These are phyloP conservation scores for Cotesia congregata DNA, from an alignment of 2,888 invertebrate genomes.

Conservation along the genomic window DNA sequence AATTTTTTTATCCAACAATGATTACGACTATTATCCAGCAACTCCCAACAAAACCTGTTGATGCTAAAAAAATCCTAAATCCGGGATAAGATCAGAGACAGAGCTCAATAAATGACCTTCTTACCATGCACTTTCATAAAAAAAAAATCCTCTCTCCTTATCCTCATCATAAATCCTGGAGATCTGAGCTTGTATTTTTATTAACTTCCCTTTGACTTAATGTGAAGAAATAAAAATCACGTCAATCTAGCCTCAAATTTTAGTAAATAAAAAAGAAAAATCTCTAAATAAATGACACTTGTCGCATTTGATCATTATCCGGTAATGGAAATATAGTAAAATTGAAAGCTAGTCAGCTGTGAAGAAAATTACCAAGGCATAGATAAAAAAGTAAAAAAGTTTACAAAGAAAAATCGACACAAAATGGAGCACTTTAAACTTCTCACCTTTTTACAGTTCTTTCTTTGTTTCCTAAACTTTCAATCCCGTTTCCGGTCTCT, in stretches of 20 bases:
- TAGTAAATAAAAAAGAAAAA: not conserved
- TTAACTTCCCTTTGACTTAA: not conserved
- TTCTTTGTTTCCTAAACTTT: not conserved
- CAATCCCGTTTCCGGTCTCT: constrained; percentile 13
- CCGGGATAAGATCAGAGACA: not conserved
- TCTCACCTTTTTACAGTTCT: not conserved
- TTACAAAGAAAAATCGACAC: not conserved
- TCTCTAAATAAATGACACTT: not conserved
- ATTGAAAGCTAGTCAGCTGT: constrained; percentile 1
- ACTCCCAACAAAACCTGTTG: not conserved
- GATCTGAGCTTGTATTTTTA: not conserved
- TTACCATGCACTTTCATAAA: not conserved
- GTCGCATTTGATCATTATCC: not conserved
- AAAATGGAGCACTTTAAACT: constrained; percentile 1
- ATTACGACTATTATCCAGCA: not conserved
- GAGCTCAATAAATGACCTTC: not conserved
- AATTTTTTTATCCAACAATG: not conserved
- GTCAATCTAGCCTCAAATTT: not conserved
- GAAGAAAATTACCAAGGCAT: not conserved
- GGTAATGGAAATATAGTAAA: not conserved
- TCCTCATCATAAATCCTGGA: not conserved
- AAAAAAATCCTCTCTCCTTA: not conserved
- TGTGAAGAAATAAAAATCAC: not conserved
- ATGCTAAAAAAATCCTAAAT: not conserved
- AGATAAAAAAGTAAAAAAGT: not conserved